Base-by-base conservation (phyloP, 2,888 invertebrate species). In the Hydropsyche betteni region DNA sequence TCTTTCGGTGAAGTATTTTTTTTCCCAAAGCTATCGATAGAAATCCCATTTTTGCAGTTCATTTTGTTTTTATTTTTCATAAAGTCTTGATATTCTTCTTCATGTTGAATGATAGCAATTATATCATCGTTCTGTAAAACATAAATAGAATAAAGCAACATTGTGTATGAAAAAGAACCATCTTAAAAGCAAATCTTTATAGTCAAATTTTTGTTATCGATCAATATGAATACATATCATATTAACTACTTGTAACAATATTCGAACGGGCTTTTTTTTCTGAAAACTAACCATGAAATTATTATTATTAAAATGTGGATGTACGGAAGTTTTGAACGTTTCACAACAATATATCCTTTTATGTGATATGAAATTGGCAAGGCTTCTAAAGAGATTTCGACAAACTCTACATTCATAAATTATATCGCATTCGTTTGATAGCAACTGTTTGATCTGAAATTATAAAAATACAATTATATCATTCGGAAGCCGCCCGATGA, bases 331-430 rank as follows among this genome's bases (percentile, higher is more conserved):
- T 80, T 86, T 86, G 80, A 88, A 91, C 79, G 87, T 88, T 75
- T 89, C 88, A 80, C 85, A 88, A 82, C 97, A 97, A 83, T 93
- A 97, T 53, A 91, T 90, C 76, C 96, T 89, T 85, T 97, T 97
- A 83, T 97, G 97, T 51, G 94, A 92, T 80, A 97, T 90, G 82
- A 96, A 95, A 85, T 97, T 96, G 14, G 93, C 92, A 79, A 97
- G 86, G 83, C 94, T 94, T 80, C 97, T 90, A 83, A 95, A 97
- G 81, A 97, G 88, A 82, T 92, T 94, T 51, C 93, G 89, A 82
- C 97, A 97, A 24, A 93, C 90, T 84, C 92, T 92, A 84, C 97
- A 97, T 84, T 97, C 97, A 84, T 94, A 94, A 81, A 97, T 89
- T 76, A 96, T 85, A 83, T 95, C 94, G 88, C 96, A 96, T 86